Percentiles rank a stretch among this genome's conserved stretches.
These are phyloP conservation scores for Vidua macroura DNA, from an alignment of 2,113 vertebrate genomes.

Conservation along the genomic window DNA sequence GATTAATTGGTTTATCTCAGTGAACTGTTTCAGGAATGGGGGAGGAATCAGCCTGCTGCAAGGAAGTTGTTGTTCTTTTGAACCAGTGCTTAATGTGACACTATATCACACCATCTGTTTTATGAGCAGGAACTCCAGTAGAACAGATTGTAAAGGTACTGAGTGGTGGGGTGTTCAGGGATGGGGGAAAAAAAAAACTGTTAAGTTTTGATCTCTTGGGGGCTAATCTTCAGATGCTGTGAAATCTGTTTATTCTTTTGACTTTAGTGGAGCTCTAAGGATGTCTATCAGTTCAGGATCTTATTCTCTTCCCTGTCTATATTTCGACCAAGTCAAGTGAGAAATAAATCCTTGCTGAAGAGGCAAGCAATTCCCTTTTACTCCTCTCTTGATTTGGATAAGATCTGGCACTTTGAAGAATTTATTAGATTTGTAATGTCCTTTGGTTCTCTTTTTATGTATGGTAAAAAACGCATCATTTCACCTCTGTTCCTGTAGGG, in stretches of 20 bases:
- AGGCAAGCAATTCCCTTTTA: neutral
- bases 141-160: neutral
- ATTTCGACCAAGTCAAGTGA: neutral
- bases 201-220: neutral
- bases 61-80: neutral
- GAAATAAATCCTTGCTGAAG: neutral
- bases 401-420: conserved; percentile 4
- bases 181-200: neutral
- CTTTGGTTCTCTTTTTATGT: neutral
- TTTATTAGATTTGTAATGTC: neutral
- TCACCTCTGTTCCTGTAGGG: neutral
- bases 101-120: neutral
- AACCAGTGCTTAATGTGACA: neutral
- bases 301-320: neutral
- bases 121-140: neutral
- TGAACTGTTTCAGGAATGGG: neutral
- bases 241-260: conserved; percentile 10
- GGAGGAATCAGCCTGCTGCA: neutral
- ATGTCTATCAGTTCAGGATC: neutral
- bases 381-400: neutral
- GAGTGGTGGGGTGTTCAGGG: neutral
- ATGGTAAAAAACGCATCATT: neutral
- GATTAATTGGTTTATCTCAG: neutral
- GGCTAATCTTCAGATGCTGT: neutral
- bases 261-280: neutral